These are phyloP conservation scores for Fukomys damarensis DNA, from an alignment of 2,113 vertebrate species.

Conservation along the genomic window DNA sequence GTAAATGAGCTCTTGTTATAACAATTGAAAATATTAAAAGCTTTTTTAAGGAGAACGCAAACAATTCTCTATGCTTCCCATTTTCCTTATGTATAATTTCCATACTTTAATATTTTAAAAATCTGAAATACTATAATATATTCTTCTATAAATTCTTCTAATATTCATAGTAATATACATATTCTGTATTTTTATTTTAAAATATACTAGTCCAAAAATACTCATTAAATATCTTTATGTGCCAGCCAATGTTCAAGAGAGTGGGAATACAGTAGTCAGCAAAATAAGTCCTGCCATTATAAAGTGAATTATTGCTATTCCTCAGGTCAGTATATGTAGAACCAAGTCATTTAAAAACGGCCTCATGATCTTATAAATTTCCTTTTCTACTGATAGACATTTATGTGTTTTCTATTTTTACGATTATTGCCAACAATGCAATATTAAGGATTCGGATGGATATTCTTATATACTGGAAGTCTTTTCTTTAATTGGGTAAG, in stretches of 20 bases:
- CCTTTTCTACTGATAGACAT: neutral
- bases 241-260: neutral
- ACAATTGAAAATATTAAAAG: neutral
- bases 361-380: neutral
- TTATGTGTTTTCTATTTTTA: neutral
- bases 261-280: neutral
- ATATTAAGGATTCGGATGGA: neutral
- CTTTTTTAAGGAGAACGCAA: neutral
- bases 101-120: neutral
- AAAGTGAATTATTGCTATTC: neutral
- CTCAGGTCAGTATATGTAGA: neutral
- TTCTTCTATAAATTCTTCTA: neutral
- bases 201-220: neutral
- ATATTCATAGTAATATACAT: neutral
- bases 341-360: neutral
- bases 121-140: neutral
- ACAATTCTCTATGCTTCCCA: neutral
- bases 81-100: constrained; percentile 1
- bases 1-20: constrained; percentile 12
- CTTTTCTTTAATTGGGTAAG: neutral
- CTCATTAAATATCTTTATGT: neutral
- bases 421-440: neutral
- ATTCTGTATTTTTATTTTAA: neutral
- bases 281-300: neutral
- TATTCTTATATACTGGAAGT: neutral